A percentile compares a stretch with the other conserved stretches of the same genome.
phyloP scores from a whole-genome alignment of 2,113 vertebrate species.

The Malaclemys terrapin region DNA sequence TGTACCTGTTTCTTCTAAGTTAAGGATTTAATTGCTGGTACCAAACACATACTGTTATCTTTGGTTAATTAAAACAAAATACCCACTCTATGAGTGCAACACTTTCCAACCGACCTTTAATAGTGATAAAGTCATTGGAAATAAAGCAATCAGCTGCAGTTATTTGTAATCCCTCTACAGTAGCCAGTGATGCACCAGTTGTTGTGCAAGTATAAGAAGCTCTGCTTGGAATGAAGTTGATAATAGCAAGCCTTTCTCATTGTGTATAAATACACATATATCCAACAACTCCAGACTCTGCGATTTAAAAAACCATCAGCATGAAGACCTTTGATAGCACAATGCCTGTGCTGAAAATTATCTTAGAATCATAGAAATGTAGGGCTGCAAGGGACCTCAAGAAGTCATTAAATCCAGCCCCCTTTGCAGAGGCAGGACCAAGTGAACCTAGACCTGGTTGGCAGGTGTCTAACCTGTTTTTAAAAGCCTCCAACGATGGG shows the following conservation, averaged over 20 bases:
- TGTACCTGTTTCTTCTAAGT: background rate
- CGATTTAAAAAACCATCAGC: background rate
- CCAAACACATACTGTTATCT: background rate
- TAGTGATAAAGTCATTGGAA: background rate
- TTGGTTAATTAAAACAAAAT: background rate
- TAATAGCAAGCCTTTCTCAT: background rate
- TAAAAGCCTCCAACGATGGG: too few species aligned
- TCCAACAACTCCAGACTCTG: background rate
- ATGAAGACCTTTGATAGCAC: background rate
- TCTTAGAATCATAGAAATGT: too few species aligned
- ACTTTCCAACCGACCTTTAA: background rate
- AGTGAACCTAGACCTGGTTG: too few species aligned
- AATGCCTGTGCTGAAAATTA: background rate
- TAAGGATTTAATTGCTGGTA: background rate
- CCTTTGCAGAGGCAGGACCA: too few species aligned
- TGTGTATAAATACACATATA: background rate
- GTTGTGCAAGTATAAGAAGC: background rate
- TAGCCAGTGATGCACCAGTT: background rate
- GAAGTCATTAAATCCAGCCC: too few species aligned
- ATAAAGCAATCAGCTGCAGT: background rate
- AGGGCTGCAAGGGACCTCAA: too few species aligned
- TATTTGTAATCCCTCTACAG: background rate
- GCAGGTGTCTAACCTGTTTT: too few species aligned
- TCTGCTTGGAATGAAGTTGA: fast-evolving
- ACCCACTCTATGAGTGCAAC: background rate